Evolutionary conservation across 2,797 vertebrate species (phyloP).

Genomic region (Erithacus rubecula): DNA sequence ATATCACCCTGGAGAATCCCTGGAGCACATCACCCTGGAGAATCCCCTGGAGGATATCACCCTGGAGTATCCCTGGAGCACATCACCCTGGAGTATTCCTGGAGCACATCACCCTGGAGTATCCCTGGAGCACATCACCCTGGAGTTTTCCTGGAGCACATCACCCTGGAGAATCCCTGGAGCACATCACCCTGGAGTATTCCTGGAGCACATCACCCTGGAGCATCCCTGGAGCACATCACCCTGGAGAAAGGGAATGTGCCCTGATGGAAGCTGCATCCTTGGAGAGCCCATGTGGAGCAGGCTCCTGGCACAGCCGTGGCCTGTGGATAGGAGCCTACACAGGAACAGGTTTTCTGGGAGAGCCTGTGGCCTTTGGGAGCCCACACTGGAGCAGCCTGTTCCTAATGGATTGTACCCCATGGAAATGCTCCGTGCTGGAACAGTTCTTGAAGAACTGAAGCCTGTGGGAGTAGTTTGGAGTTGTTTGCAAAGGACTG

Average conservation of each 20-base stretch:
- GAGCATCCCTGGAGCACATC: neutral
- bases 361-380: neutral
- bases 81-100: too few species aligned
- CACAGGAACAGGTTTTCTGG: neutral
- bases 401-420: neutral
- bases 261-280: neutral
- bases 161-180: too few species aligned
- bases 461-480: fast-evolving
- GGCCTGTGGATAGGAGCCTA: neutral
- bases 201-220: too few species aligned
- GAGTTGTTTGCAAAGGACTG: neutral
- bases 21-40: too few species aligned
- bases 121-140: too few species aligned
- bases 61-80: too few species aligned
- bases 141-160: too few species aligned
- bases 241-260: too few species aligned
- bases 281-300: neutral
- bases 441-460: neutral
- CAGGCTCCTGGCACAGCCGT: neutral
- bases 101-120: too few species aligned
- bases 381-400: neutral
- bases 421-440: neutral
- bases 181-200: too few species aligned
- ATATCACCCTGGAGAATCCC: too few species aligned
- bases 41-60: too few species aligned